Evolutionary conservation across 1,140 invertebrate species (phyloP).

Genomic region (Bombus sylvicola): DNA sequence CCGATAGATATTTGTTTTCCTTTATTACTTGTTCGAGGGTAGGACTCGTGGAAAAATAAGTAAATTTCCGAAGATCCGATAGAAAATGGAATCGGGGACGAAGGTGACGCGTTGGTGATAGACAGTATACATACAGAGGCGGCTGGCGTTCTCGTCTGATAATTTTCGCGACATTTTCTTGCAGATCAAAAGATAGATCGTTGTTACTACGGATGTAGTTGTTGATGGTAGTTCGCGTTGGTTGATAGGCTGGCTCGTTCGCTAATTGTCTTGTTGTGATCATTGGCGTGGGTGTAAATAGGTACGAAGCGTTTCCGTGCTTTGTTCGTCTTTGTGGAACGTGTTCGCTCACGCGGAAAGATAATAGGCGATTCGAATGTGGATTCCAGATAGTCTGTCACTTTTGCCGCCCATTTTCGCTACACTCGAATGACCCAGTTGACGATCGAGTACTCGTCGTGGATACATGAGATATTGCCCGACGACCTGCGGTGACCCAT

Average conservation of each 20-base stretch:
- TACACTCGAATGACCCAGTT: slow-evolving; percentile 71
- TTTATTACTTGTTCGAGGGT: not conserved
- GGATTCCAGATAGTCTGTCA: not conserved
- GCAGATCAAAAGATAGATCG: not conserved
- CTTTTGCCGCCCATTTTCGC: not conserved
- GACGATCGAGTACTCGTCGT: slow-evolving; percentile 69
- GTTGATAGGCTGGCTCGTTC: not conserved
- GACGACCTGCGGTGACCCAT: slow-evolving; percentile 74
- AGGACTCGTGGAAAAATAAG: too few relatives aligned
- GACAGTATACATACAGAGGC: not conserved
- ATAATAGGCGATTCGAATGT: not conserved
- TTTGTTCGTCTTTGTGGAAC: not conserved
- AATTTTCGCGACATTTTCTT: not conserved
- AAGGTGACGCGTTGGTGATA: not conserved
- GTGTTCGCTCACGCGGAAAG: not conserved
- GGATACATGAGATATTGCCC: slow-evolving; percentile 67
- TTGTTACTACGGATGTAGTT: not conserved
- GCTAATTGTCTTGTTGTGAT: not conserved
- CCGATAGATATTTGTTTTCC: not conserved
- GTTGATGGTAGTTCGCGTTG: not conserved
- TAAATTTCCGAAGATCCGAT: not conserved
- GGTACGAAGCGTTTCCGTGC: not conserved
- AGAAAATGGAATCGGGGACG: too few relatives aligned
- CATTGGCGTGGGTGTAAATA: not conserved
- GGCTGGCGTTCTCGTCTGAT: not conserved